phyloP scores from a whole-genome alignment of 2,888 invertebrate genomes.

The Helobdella robusta region DNA sequence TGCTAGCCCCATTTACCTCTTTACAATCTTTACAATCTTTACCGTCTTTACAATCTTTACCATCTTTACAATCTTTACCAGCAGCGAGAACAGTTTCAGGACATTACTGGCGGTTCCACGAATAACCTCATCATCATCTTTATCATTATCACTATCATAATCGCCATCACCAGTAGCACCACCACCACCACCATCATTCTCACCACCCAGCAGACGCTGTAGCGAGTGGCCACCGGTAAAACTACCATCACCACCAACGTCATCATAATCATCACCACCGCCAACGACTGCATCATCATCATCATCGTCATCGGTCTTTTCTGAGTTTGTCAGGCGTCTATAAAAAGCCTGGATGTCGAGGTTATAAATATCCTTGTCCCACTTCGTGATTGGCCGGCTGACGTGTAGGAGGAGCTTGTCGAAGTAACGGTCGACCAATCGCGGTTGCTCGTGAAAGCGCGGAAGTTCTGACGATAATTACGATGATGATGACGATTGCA shows the following conservation, averaged over 20 bases:
- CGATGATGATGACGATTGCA: not conserved
- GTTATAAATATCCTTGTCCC: too few species aligned
- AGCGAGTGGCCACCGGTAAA: too few species aligned
- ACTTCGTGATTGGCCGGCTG: not conserved
- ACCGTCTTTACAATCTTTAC: too few species aligned
- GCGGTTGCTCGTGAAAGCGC: too few species aligned
- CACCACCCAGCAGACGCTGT: too few species aligned
- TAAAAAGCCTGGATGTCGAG: too few species aligned
- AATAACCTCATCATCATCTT: conserved; percentile 3
- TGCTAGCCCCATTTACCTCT: too few species aligned
- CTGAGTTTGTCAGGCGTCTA: too few species aligned
- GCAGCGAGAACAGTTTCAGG: too few species aligned
- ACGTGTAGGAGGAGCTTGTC: not conserved
- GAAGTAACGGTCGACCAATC: too few species aligned
- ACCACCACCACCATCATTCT: not conserved
- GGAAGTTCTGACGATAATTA: not conserved
- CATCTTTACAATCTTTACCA: too few species aligned
- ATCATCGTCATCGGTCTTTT: not conserved
- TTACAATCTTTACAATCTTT: too few species aligned
- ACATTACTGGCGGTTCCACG: not conserved
- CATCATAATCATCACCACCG: not conserved
- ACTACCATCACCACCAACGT: not conserved
- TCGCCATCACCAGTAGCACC: not conserved
- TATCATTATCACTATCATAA: not conserved
- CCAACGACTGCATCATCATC: not conserved